phyloP scores from a whole-genome alignment of 1,140 invertebrate species.

The Drosophila albomicans region DNA sequence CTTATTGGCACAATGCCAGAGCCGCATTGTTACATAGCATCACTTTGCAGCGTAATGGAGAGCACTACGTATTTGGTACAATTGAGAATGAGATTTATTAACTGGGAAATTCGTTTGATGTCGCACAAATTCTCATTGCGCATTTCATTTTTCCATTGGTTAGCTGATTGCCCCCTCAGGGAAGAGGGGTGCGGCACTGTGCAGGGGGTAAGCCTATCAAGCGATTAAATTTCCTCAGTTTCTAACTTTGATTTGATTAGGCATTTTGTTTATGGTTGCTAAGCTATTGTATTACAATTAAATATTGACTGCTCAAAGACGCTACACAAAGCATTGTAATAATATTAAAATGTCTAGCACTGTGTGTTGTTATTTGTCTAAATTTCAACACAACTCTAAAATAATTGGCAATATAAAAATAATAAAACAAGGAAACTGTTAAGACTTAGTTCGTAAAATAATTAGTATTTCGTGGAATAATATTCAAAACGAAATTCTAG shows the following conservation, averaged over 20 bases:
- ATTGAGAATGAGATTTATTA: constrained; percentile 70
- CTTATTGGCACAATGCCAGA: constrained; percentile 67
- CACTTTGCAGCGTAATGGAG: not conserved
- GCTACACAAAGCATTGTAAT: not conserved
- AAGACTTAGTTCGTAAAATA: too few relatives aligned
- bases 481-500: too few relatives aligned
- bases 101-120: constrained; percentile 80
- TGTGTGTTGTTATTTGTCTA: not conserved
- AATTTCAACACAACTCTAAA: not conserved
- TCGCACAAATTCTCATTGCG: constrained; percentile 63
- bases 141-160: constrained; percentile 54
- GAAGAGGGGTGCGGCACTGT: not conserved
- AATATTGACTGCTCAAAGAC: constrained; percentile 34
- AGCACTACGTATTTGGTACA: constrained; percentile 10
- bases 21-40: constrained; percentile 8
- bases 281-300: constrained; percentile 65
- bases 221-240: constrained; percentile 65
- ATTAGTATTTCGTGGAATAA: too few relatives aligned
- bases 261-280: constrained; percentile 63
- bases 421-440: not conserved
- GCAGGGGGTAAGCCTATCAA: constrained; percentile 66
- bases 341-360: not conserved
- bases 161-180: constrained; percentile 15
- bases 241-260: constrained; percentile 64
- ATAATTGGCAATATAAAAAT: not conserved